Evolutionary conservation across 2,113 vertebrate genomes (phyloP).

Genomic region (Notarius quadriscutis): DNA sequence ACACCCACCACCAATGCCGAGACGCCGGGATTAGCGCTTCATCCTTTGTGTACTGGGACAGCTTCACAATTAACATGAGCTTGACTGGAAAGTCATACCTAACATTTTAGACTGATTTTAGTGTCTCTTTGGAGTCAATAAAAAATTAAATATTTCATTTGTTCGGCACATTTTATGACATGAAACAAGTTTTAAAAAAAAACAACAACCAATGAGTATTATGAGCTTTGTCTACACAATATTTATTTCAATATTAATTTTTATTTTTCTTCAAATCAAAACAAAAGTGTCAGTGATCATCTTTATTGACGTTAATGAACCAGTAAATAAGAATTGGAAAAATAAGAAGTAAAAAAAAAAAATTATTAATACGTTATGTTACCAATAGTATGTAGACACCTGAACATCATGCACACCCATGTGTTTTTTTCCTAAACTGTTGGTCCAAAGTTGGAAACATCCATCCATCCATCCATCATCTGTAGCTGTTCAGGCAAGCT

Average conservation of each 20-base stretch:
- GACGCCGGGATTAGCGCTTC: not conserved
- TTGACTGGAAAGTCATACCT: too few species aligned
- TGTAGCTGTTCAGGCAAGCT: too few species aligned
- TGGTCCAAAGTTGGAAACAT: not conserved
- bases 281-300: not conserved
- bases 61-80: not conserved
- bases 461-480: too few species aligned
- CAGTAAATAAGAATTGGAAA: not conserved
- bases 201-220: not conserved
- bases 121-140: not conserved
- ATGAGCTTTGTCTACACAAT: not conserved
- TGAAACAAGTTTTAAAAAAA: not conserved
- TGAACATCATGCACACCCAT: not conserved
- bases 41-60: not conserved
- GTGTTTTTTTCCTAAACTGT: not conserved
- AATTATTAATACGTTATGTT: not conserved
- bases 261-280: not conserved
- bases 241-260: too few species aligned
- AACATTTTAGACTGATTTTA: not conserved
- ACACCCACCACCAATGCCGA: slow-evolving; percentile 25
- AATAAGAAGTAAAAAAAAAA: not conserved
- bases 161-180: not conserved
- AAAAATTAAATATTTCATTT: not conserved
- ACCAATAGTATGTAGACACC: not conserved
- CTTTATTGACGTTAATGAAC: not conserved